A percentile compares a stretch with the other conserved stretches of the same genome.
Evolutionary conservation across 2,113 vertebrate genomes (phyloP).

Genomic region (Cynopterus brachyotis): DNA sequence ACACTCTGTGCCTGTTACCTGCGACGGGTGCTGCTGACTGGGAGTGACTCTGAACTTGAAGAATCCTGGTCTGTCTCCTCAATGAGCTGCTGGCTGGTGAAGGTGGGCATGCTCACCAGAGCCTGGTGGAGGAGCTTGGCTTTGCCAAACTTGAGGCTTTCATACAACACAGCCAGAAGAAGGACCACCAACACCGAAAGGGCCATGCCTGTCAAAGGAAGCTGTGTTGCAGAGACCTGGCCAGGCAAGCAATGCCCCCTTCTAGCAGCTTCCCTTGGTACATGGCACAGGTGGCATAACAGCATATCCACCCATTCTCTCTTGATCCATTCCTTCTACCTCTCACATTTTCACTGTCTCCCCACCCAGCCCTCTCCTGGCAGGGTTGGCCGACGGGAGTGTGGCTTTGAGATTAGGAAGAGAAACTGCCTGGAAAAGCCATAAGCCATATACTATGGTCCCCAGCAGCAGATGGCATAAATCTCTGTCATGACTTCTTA

Average conservation of each 20-base stretch:
- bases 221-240: not conserved
- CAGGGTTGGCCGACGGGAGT: not conserved
- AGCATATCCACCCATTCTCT: not conserved
- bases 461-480: not conserved
- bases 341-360: not conserved
- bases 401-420: not conserved
- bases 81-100: constrained; percentile 72
- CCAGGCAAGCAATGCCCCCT: not conserved
- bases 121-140: constrained; percentile 80
- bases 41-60: not conserved
- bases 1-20: constrained; percentile 49
- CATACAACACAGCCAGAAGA: constrained; percentile 90
- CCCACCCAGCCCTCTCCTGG: not conserved
- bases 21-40: not conserved
- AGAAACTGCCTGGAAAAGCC: not conserved
- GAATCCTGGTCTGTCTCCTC: constrained; percentile 47
- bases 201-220: constrained; percentile 86
- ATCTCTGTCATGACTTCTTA: not conserved
- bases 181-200: constrained; percentile 91
- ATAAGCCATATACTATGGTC: not conserved
- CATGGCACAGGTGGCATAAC: not conserved
- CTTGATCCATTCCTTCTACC: not conserved
- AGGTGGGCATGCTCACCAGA: constrained; percentile 34
- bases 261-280: not conserved
- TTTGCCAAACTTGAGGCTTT: constrained; percentile 92